phyloP scores from a whole-genome alignment of 2,113 vertebrate genomes.

The Halichoerus grypus region DNA sequence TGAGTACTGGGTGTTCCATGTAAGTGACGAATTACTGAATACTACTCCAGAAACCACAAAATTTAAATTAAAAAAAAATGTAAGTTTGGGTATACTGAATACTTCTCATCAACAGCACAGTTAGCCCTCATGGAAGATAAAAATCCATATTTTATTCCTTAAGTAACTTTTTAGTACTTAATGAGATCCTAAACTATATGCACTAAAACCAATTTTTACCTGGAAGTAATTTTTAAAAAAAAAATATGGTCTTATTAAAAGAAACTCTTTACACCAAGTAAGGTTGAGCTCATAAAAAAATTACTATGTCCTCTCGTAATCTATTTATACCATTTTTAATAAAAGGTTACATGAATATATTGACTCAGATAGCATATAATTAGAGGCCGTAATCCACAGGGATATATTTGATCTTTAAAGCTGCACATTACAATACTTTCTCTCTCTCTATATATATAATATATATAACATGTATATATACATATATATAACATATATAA shows the following conservation, averaged over 20 bases:
- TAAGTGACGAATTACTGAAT: background rate
- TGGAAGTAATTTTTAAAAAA: background rate
- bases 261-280: constrained; percentile 1
- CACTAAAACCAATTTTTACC: constrained; percentile 37
- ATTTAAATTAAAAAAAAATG: background rate
- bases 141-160: constrained; percentile 16
- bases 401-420: constrained; percentile 60
- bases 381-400: background rate
- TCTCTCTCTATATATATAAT: background rate
- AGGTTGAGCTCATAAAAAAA: constrained; percentile 43
- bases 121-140: constrained; percentile 7
- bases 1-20: background rate
- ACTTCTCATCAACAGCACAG: background rate
- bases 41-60: background rate
- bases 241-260: constrained; percentile 33
- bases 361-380: constrained; percentile 54
- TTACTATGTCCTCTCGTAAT: background rate
- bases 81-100: background rate
- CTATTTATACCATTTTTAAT: constrained; percentile 55
- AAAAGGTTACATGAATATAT: constrained; percentile 56
- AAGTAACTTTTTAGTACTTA: constrained; percentile 29
- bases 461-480: background rate
- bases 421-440: constrained; percentile 10
- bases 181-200: constrained; percentile 33
- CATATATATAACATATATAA: background rate